A percentile compares a stretch with the other conserved stretches of the same genome.
Evolutionary conservation across 2,888 invertebrate species (phyloP).

Genomic region (Arctia plantaginis): DNA sequence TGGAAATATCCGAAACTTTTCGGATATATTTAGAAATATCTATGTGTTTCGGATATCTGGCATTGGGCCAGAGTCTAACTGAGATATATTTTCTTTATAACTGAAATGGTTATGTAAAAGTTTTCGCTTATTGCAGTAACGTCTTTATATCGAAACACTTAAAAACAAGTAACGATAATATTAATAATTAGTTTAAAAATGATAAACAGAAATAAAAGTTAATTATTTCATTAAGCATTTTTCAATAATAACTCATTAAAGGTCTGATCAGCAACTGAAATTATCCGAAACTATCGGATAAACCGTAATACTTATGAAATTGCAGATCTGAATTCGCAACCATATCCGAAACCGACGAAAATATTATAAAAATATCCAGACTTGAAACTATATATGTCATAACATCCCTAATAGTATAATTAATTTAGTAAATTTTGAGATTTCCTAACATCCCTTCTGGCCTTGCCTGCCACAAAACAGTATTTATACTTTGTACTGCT

Average conservation of each 20-base stretch:
- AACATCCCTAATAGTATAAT: background rate
- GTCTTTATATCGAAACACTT: background rate
- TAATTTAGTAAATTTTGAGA: background rate
- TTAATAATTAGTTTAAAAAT: background rate
- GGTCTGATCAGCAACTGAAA: too few relatives aligned
- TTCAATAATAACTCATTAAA: background rate
- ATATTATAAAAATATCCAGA: background rate
- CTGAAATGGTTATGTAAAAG: background rate
- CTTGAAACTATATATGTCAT: too few relatives aligned
- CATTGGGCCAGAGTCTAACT: background rate
- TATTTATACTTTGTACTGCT: too few relatives aligned
- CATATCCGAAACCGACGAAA: background rate
- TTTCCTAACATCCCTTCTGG: background rate
- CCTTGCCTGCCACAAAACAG: too few relatives aligned
- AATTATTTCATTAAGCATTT: background rate
- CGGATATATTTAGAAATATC: background rate
- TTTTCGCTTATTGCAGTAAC: background rate
- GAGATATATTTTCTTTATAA: background rate
- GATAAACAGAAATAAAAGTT: too few relatives aligned
- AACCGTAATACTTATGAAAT: too few relatives aligned
- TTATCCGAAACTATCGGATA: too few relatives aligned
- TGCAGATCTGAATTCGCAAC: too few relatives aligned
- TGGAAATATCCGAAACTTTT: background rate
- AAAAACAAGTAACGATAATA: background rate
- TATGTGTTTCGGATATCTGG: background rate